These are phyloP conservation scores for Apamea monoglypha DNA, from an alignment of 2,888 invertebrate species.

Conservation along the genomic window DNA sequence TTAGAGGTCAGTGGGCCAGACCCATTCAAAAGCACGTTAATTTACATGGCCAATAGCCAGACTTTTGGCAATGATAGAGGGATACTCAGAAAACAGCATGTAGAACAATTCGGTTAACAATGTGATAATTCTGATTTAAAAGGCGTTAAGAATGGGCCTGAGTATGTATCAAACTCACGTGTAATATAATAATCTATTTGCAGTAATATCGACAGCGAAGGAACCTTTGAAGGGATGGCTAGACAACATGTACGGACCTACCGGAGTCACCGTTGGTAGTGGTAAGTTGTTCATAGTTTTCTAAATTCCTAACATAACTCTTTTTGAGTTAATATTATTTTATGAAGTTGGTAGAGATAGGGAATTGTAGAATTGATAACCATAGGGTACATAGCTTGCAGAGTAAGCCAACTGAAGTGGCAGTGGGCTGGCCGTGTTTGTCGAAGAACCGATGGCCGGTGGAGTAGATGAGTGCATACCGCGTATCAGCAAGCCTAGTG, in stretches of 20 bases:
- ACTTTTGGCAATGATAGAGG: not conserved
- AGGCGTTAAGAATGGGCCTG: not conserved
- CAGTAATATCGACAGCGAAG: constrained; percentile 90
- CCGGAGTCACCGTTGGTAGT: constrained; percentile 91
- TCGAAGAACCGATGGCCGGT: not conserved
- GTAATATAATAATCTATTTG: constrained; percentile 62
- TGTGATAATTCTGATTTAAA: not conserved
- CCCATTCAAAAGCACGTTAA: not conserved
- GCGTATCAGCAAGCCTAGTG: not conserved
- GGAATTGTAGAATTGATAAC: not conserved
- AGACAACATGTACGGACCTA: constrained; percentile 95
- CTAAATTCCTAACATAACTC: not conserved
- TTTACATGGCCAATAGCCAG: no score
- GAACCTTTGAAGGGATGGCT: constrained; percentile 93
- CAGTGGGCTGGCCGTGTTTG: not conserved
- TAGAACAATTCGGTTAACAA: not conserved
- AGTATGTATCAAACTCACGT: not conserved
- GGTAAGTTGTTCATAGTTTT: constrained; percentile 74
- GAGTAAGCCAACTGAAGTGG: not conserved
- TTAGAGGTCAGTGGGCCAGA: no score
- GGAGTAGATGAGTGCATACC: not conserved
- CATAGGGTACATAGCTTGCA: not conserved
- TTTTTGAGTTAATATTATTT: not conserved
- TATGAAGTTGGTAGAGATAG: not conserved
- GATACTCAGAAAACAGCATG: not conserved